phyloP scores from a whole-genome alignment of 2,797 vertebrate species.

The Tinamus major region DNA sequence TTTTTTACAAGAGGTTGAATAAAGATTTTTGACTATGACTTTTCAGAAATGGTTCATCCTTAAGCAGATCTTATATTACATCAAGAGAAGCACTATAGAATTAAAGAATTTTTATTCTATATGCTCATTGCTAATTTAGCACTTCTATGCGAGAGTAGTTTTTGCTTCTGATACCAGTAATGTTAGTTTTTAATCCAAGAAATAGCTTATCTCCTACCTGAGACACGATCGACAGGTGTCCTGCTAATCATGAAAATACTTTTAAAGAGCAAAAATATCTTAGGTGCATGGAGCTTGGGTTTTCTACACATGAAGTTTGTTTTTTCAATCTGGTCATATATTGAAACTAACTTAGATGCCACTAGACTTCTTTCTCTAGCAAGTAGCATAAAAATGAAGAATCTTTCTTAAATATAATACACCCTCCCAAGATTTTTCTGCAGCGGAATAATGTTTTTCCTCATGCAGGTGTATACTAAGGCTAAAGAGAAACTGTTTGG shows the following conservation, averaged over 20 bases:
- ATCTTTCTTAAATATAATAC: neutral
- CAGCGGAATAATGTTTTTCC: neutral
- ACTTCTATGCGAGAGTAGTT: neutral
- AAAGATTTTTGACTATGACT: fast-evolving
- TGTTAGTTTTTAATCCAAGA: neutral
- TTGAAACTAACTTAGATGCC: neutral
- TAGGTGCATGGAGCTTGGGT: neutral
- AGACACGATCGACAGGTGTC: neutral
- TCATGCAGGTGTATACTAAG: neutral
- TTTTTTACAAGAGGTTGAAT: neutral
- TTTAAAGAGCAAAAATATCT: neutral
- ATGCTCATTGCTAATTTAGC: neutral
- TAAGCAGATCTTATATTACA: fast-evolving
- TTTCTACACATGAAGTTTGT: neutral
- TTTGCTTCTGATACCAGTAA: neutral
- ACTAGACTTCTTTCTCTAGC: neutral
- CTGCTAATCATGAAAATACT: neutral
- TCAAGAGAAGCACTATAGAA: fast-evolving
- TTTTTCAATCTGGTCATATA: neutral
- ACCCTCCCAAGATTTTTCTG: neutral
- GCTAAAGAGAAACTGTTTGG: neutral
- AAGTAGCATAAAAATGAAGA: neutral
- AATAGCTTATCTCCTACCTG: neutral
- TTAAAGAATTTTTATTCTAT: neutral
- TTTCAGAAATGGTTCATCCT: neutral